phyloP scores from a whole-genome alignment of 2,797 vertebrate species.

The Buphagus erythrorhynchus region DNA sequence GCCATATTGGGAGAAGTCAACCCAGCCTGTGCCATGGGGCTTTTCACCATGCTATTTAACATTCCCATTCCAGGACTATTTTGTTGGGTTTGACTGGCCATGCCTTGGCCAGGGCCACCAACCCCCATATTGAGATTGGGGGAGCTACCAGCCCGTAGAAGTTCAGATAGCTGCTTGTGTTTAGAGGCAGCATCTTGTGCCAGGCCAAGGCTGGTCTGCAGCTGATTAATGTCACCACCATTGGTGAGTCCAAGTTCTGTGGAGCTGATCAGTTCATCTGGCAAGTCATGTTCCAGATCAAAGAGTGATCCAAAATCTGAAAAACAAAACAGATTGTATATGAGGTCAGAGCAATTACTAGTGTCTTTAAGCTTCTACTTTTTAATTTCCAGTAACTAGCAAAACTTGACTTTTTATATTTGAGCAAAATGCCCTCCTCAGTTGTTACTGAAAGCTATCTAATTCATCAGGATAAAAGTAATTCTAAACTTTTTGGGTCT shows the following conservation, averaged over 20 bases:
- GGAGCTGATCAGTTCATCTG: slow-evolving; percentile 96
- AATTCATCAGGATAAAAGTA: not conserved
- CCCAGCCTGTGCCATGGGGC: slow-evolving; percentile 82
- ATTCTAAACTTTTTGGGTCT: not conserved
- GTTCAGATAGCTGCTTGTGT: slow-evolving; percentile 98
- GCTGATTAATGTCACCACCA: slow-evolving; percentile 89
- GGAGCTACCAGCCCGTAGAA: slow-evolving; percentile 86
- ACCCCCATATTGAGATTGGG: slow-evolving; percentile 83
- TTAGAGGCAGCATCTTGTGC: slow-evolving; percentile 95
- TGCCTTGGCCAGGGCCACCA: slow-evolving; percentile 82
- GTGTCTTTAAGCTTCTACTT: not conserved
- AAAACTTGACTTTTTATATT: not conserved
- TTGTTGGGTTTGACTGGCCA: slow-evolving; percentile 78
- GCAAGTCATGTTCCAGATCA: slow-evolving; percentile 97
- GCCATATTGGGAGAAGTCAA: slow-evolving; percentile 86
- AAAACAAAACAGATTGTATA: not conserved
- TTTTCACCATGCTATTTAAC: slow-evolving; percentile 88
- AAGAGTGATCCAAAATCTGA: slow-evolving; percentile 96
- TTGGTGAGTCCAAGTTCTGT: slow-evolving; percentile 91
- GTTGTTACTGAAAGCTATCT: not conserved
- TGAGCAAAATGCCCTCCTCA: not conserved
- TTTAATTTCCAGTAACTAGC: not conserved
- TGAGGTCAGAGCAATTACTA: not conserved
- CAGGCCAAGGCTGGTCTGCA: slow-evolving; percentile 88
- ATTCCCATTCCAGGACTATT: slow-evolving; percentile 86